These are phyloP conservation scores for Cairina moschata DNA, from an alignment of 2,113 vertebrate genomes.

Conservation along the genomic window DNA sequence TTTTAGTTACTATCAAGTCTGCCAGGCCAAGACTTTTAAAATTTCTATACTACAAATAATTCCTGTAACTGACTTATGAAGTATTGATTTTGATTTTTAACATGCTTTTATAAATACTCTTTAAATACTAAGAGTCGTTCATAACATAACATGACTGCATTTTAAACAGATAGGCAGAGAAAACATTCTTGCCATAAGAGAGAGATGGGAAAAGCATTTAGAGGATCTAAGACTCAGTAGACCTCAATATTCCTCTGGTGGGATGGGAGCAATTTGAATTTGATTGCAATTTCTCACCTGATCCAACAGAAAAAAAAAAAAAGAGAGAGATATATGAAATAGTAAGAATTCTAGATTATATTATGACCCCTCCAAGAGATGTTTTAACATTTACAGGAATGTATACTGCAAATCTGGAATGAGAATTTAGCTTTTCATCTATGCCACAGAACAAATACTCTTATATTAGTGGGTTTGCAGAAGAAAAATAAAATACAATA, in stretches of 20 bases:
- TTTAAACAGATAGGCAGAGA: not conserved
- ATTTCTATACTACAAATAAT: not conserved
- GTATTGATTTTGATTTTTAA: not conserved
- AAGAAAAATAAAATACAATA: not conserved
- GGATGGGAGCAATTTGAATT: not conserved
- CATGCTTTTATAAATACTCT: not conserved
- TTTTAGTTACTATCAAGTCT: not conserved
- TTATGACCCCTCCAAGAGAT: not conserved
- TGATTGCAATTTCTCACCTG: not conserved
- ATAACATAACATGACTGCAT: not conserved
- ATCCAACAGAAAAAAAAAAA: not conserved
- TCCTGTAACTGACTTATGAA: not conserved
- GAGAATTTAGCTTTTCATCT: not conserved
- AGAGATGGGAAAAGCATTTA: not conserved
- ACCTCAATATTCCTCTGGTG: not conserved
- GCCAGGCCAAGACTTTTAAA: not conserved
- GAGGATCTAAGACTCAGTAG: accelerated
- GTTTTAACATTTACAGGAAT: not conserved
- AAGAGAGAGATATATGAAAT: not conserved
- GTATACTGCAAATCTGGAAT: not conserved
- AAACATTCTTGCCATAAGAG: not conserved
- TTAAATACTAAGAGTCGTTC: not conserved
- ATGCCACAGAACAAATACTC: not conserved
- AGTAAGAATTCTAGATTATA: not conserved
- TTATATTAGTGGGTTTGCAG: not conserved